Conservation (phyloP, 2,888 invertebrate genomes). For the Athrips mouffetella region DNA sequence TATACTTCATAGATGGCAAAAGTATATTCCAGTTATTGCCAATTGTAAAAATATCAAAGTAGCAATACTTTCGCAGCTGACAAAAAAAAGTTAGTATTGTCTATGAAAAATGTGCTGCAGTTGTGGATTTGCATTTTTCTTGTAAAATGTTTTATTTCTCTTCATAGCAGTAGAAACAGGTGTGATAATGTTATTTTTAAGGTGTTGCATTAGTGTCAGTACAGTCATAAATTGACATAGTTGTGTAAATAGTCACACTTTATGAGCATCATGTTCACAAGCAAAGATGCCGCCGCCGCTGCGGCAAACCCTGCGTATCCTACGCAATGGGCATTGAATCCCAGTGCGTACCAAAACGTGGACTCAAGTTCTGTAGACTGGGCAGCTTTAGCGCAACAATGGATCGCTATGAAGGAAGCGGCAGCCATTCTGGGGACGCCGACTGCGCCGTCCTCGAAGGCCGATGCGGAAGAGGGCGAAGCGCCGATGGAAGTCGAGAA, state of each 20-base stretch:
- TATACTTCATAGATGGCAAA: not conserved
- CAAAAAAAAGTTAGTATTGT: constrained; percentile 9
- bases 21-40: not conserved
- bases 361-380: constrained; percentile 94
- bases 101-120: constrained; percentile 21
- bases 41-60: too few relatives aligned
- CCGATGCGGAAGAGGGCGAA: constrained; percentile 85
- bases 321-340: constrained; percentile 90
- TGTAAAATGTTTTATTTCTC: constrained; percentile 8
- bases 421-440: constrained; percentile 77
- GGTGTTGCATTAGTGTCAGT: constrained; percentile 19
- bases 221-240: constrained; percentile 12
- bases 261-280: constrained; percentile 72
- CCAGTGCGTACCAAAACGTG: constrained; percentile 88
- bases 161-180: constrained; percentile 11
- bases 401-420: constrained; percentile 97
- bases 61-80: constrained; percentile 1
- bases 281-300: constrained; percentile 75
- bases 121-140: constrained; percentile 4
- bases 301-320: constrained; percentile 79
- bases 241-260: constrained; percentile 22
- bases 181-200: constrained; percentile 23
- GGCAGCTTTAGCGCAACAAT: constrained; percentile 97
- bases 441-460: constrained; percentile 76
- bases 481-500: constrained; percentile 93